phyloP scores from a whole-genome alignment of 35 echinoderm and acorn worm species.

The Apostichopus japonicus region DNA sequence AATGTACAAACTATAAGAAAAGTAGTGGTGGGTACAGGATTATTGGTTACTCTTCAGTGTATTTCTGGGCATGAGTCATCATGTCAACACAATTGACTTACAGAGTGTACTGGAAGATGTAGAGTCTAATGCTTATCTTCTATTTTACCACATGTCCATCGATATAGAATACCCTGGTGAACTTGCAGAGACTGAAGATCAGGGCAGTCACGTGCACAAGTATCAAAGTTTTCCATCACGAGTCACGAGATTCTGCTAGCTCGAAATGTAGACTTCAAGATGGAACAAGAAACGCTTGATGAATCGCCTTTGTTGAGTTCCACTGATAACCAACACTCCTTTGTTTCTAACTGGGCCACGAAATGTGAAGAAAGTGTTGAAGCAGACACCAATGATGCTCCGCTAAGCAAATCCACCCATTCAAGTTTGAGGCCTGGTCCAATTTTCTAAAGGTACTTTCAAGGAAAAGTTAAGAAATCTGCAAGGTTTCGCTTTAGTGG shows the following conservation, averaged over 20 bases:
- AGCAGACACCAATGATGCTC: neutral
- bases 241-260: neutral
- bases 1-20: slow-evolving; percentile 9
- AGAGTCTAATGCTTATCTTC: neutral
- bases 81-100: neutral
- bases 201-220: neutral
- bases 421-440: neutral
- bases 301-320: neutral
- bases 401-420: neutral
- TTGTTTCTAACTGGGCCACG: no score
- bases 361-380: neutral
- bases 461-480: neutral
- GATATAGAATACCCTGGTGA: neutral
- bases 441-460: neutral
- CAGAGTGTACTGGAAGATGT: neutral
- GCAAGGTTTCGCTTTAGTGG: neutral
- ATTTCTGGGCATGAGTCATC: slow-evolving; percentile 10
- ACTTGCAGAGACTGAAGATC: neutral
- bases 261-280: neutral
- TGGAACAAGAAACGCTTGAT: neutral
- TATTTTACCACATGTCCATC: neutral
- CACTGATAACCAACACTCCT: neutral
- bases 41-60: slow-evolving; percentile 6
- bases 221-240: neutral
- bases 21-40: neutral